Evolutionary conservation across 1,140 invertebrate species (phyloP).

Genomic region (Lethrus apterus): DNA sequence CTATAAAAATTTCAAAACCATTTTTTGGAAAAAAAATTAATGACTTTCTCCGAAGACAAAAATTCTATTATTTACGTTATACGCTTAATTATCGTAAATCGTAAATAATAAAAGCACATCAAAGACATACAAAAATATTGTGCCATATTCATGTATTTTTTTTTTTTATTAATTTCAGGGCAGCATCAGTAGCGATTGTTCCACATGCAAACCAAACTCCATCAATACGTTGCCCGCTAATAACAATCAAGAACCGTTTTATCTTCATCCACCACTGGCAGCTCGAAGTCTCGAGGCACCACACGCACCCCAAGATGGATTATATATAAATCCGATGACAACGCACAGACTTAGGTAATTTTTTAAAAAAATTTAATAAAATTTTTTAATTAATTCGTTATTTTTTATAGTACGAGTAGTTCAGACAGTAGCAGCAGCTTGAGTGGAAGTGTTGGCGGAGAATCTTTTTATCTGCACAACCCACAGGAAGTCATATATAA

Average conservation of each 20-base stretch:
- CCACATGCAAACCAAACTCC: conserved; percentile 28
- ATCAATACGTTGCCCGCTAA: not conserved
- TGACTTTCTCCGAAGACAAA: too few species aligned
- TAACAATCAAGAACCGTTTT: conserved; percentile 54
- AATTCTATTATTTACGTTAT: too few species aligned
- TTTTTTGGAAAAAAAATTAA: too few species aligned
- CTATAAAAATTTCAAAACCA: too few species aligned
- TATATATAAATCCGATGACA: conserved; percentile 75
- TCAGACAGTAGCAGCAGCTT: conserved; percentile 27
- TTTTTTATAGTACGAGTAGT: conserved; percentile 21
- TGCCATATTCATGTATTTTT: conserved; percentile 7
- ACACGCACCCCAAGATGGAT: conserved; percentile 62
- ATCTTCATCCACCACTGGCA: conserved; percentile 57
- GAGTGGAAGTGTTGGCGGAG: conserved; percentile 40
- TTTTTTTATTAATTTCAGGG: conserved; percentile 22
- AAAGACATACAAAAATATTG: too few species aligned
- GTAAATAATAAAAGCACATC: too few species aligned
- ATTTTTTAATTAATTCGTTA: not conserved
- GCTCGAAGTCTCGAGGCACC: conserved; percentile 37
- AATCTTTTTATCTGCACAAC: conserved; percentile 79
- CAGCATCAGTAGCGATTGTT: conserved; percentile 32
- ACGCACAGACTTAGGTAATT: conserved; percentile 39
- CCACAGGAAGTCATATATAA: conserved; percentile 68
- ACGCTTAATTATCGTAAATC: too few species aligned
- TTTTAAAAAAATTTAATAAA: not conserved